Percentiles rank a stretch among this genome's conserved stretches.
These are phyloP conservation scores for Eupsilia transversa DNA, from an alignment of 2,888 invertebrate genomes.

Conservation along the genomic window DNA sequence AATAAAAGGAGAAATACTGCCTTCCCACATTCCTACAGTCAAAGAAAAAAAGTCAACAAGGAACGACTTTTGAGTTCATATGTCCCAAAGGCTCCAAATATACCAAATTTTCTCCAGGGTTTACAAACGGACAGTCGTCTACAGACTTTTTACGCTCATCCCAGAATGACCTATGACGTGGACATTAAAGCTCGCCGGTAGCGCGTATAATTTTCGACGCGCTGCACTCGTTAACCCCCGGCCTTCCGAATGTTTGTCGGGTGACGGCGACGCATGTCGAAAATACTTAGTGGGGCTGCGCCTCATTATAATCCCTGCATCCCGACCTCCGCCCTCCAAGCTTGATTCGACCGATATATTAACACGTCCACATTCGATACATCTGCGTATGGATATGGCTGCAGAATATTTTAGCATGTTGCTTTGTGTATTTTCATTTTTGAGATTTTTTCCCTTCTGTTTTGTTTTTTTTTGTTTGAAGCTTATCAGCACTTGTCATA, in stretches of 20 bases:
- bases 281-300: conserved; percentile 90
- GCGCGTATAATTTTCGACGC: conserved; percentile 82
- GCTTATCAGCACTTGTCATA: background rate
- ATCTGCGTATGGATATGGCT: conserved; percentile 73
- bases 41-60: conserved; percentile 20
- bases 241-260: conserved; percentile 86
- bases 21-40: background rate
- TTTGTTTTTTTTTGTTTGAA: conserved; percentile 29
- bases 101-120: conserved; percentile 20
- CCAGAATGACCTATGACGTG: conserved; percentile 70
- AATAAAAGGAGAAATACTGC: background rate
- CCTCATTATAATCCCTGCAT: conserved; percentile 89
- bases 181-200: conserved; percentile 76
- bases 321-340: conserved; percentile 77
- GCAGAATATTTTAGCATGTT: conserved; percentile 29
- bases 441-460: background rate
- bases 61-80: conserved; percentile 12
- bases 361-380: conserved; percentile 82
- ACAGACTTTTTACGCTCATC: conserved; percentile 52
- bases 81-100: background rate
- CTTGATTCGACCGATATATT: conserved; percentile 87
- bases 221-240: conserved; percentile 83
- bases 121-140: conserved; percentile 25
- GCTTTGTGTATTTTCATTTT: conserved; percentile 6
- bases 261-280: conserved; percentile 90